phyloP scores from a whole-genome alignment of 1,140 invertebrate species.

The Brachionus rubens region DNA sequence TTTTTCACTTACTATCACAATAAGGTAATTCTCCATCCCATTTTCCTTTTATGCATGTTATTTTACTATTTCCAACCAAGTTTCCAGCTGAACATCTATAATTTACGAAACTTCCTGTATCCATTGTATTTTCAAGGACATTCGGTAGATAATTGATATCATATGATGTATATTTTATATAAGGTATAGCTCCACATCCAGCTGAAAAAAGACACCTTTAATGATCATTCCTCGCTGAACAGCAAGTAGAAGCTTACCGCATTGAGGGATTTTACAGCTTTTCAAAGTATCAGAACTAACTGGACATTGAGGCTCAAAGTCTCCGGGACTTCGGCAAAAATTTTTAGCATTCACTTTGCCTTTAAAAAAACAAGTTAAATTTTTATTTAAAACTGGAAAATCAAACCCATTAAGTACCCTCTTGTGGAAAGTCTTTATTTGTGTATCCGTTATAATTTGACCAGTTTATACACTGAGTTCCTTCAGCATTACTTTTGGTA shows the following conservation, averaged over 20 bases:
- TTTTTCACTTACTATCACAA: constrained; percentile 1
- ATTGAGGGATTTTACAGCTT: not conserved
- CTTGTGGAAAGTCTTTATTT: constrained; percentile 27
- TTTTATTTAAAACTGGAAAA: not conserved
- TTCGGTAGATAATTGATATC: not conserved
- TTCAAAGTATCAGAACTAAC: not conserved
- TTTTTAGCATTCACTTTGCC: not conserved
- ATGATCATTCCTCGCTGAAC: too few species aligned
- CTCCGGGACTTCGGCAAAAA: constrained; percentile 15
- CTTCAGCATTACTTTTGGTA: not conserved
- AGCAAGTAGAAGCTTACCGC: too few species aligned
- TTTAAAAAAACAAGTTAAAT: not conserved
- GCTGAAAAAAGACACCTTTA: not conserved
- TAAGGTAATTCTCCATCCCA: not conserved
- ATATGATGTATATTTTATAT: constrained; percentile 9
- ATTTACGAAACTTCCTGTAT: not conserved
- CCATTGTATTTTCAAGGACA: not conserved
- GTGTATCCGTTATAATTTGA: not conserved
- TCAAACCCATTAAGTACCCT: not conserved
- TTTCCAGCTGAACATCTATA: not conserved
- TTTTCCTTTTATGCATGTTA: not conserved
- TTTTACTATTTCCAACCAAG: not conserved
- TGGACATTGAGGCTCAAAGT: constrained; percentile 7
- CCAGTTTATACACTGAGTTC: constrained; percentile 1
- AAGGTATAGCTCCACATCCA: constrained; percentile 17